Evolutionary conservation across 1,140 invertebrate genomes (phyloP), one percentile per base, ranked within the genome.

Genomic region (Goniozus legneri): DNA sequence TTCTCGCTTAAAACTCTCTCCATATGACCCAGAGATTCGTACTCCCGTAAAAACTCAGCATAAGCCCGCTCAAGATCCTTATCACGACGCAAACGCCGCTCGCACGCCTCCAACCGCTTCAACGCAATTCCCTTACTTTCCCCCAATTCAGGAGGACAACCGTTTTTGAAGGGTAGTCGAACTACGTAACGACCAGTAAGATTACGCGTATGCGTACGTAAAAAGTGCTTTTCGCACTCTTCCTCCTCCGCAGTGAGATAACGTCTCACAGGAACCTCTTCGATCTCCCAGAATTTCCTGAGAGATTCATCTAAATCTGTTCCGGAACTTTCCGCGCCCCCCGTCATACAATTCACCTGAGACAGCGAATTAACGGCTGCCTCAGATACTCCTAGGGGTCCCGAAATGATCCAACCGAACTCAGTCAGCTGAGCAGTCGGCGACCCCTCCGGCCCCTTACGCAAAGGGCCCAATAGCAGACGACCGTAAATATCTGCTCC

Each of bases 201-300:
- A n/a, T n/a, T n/a, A n/a, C n/a, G n/a, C n/a, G n/a, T n/a, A n/a
- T n/a, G n/a, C n/a, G n/a, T n/a, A n/a, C 10, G 3, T 20, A 3
- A 2, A 4, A 30, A 46, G 8, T 37, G 44, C 8, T n/a, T n/a
- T n/a, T 44, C 44, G 15, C 15, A 46, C 2, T 2, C 6, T 21
- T 37, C 2, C 13, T 46, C 44, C 19, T 37, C 44, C 32, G 18
- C 16, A n/a, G 32, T 20, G 3, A 45, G 3, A 15, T 1, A 2
- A 8, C 12, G 21, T 10, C 3, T 7, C 3, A 24, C 3, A 27
- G 6, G 6, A 4, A 65, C 37, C n/a, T 66, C 60, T 24, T 66
- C 65, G 2, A 62, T 43, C 33, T 64, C 56, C 63, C 63, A 69
- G 44, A 60, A 67, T 22, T 30, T 53, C 20, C 24, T 46, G 15